phyloP scores from a whole-genome alignment of 2,797 vertebrate genomes.

The Coccyzus lansbergi region DNA sequence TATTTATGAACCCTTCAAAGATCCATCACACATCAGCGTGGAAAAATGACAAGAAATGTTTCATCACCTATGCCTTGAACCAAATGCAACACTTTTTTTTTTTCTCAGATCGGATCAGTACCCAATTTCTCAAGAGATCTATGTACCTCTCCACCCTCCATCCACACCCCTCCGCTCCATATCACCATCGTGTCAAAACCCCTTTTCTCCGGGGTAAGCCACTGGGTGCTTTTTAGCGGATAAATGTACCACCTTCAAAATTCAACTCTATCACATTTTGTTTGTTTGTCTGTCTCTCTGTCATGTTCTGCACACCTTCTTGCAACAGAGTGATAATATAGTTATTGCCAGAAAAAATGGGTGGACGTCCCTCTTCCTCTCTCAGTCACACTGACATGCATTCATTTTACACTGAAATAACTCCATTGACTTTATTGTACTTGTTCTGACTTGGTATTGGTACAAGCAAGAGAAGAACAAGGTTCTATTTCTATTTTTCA shows the following conservation, averaged over 20 bases:
- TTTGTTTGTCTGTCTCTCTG: slow-evolving; percentile 32
- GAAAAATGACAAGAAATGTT: not conserved
- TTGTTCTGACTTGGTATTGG: slow-evolving; percentile 61
- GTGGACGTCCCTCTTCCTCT: slow-evolving; percentile 34
- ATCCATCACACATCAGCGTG: not conserved
- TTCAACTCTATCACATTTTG: slow-evolving; percentile 18
- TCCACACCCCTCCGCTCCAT: not conserved
- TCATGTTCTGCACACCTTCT: not conserved
- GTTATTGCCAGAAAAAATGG: slow-evolving; percentile 53
- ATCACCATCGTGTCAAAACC: slow-evolving; percentile 18
- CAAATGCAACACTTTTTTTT: not conserved
- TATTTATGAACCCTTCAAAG: slow-evolving; percentile 1
- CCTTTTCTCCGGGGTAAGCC: slow-evolving; percentile 28
- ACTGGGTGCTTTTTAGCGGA: slow-evolving; percentile 43
- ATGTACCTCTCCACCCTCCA: not conserved
- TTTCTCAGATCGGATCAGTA: not conserved
- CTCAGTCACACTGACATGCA: slow-evolving; percentile 53
- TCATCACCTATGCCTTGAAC: not conserved
- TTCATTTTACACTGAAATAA: slow-evolving; percentile 64
- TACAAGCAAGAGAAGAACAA: slow-evolving; percentile 50
- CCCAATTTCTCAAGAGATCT: not conserved
- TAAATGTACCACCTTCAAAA: slow-evolving; percentile 31
- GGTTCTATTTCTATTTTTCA: slow-evolving; percentile 59
- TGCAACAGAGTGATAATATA: slow-evolving; percentile 46
- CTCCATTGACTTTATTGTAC: slow-evolving; percentile 68